Conservation (phyloP, 2,797 vertebrate species). For the Acipenser ruthenus region DNA sequence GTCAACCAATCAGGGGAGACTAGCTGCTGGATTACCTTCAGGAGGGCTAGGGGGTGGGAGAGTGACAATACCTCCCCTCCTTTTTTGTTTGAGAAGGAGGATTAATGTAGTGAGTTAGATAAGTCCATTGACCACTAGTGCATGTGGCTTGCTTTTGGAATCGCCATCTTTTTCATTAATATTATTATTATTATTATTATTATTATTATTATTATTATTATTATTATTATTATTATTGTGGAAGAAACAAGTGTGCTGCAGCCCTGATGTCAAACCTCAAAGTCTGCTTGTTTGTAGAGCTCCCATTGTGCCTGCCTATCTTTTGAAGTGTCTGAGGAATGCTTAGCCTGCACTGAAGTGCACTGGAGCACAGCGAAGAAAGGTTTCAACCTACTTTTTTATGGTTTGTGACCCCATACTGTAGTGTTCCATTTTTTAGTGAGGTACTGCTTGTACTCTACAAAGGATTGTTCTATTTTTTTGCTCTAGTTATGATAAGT, state of each 20-base stretch:
- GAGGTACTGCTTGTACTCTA: constrained; percentile 16
- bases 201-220: too few species aligned
- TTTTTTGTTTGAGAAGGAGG: constrained; percentile 32
- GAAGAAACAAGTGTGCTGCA: constrained; percentile 15
- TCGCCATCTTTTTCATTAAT: too few species aligned
- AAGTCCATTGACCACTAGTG: too few species aligned
- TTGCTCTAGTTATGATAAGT: constrained; percentile 48
- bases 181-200: too few species aligned
- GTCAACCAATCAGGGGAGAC: constrained; percentile 55
- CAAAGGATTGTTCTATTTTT: constrained; percentile 39
- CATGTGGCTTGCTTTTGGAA: too few species aligned
- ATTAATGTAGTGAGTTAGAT: too few species aligned
- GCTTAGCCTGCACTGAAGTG: constrained; percentile 37
- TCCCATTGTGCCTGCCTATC: constrained; percentile 38
- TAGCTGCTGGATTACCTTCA: constrained; percentile 45
- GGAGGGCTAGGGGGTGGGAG: constrained; percentile 39
- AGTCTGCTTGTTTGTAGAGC: constrained; percentile 23
- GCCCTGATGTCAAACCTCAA: constrained; percentile 23
- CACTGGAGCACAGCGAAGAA: constrained; percentile 30
- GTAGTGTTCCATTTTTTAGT: neutral
- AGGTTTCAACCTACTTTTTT: constrained; percentile 20
- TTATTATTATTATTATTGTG: constrained; percentile 15
- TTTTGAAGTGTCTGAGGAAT: constrained; percentile 56
- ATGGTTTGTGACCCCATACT: constrained; percentile 10
- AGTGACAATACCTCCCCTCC: constrained; percentile 52